phyloP scores from a whole-genome alignment of 2,797 vertebrate species.

The Myiotriccus ornatus region DNA sequence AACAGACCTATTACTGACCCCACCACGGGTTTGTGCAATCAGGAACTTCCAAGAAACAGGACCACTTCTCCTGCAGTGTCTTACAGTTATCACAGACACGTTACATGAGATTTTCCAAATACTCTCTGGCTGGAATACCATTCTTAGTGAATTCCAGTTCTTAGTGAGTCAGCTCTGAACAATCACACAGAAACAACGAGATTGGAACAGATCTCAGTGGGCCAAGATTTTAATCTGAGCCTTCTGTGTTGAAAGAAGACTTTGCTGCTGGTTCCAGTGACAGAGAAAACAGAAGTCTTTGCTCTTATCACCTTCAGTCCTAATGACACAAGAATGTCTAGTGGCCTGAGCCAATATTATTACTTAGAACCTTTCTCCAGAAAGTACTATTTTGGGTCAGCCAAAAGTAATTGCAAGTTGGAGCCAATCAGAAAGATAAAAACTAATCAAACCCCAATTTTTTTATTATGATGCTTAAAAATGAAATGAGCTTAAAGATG shows the following conservation, averaged over 20 bases:
- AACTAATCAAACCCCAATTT: not conserved
- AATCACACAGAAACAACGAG: not conserved
- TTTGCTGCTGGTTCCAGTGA: not conserved
- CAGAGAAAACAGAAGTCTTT: not conserved
- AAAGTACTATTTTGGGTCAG: not conserved
- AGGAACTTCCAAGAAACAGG: conserved; percentile 40
- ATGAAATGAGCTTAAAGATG: not conserved
- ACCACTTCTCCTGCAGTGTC: not conserved
- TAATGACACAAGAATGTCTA: not conserved
- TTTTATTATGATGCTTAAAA: not conserved
- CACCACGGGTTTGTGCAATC: conserved; percentile 13
- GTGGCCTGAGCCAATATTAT: not conserved
- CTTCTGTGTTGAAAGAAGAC: not conserved
- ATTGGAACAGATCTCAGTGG: not conserved
- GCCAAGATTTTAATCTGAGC: not conserved
- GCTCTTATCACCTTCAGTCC: not conserved
- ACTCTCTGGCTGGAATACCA: not conserved
- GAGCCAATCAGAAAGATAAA: not conserved
- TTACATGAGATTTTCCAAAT: conserved; percentile 34
- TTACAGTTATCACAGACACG: not conserved
- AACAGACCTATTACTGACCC: conserved; percentile 24
- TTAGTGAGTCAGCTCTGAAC: conserved; percentile 24
- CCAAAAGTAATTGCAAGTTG: not conserved
- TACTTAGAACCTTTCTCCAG: not conserved
- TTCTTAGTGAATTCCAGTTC: conserved; percentile 9